These are phyloP conservation scores for Andricus grossulariae DNA, from an alignment of 1,140 invertebrate species.

Conservation along the genomic window DNA sequence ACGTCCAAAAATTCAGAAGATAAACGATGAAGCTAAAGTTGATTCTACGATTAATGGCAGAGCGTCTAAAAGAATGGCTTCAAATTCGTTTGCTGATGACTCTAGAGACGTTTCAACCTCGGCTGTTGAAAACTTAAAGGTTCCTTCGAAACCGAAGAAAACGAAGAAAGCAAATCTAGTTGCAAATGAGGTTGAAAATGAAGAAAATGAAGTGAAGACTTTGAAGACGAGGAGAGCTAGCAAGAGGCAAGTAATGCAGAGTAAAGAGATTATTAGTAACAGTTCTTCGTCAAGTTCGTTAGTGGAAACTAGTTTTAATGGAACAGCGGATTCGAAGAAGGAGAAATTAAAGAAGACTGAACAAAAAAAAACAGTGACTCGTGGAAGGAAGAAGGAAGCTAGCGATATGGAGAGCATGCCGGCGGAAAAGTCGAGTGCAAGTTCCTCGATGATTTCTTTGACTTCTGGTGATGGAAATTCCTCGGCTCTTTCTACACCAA, in stretches of 20 bases:
- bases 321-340: neutral
- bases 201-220: neutral
- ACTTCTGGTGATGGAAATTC: neutral
- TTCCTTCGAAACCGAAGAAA: neutral
- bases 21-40: neutral
- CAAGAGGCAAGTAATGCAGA: neutral
- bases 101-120: neutral
- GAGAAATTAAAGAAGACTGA: neutral
- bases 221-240: neutral
- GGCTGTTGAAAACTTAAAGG: neutral
- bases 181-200: neutral
- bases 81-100: neutral
- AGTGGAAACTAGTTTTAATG: neutral
- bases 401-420: neutral
- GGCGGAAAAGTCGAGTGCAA: neutral
- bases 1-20: neutral
- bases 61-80: neutral
- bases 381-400: constrained; percentile 9
- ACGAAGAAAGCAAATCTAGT: neutral
- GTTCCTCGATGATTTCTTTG: neutral
- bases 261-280: neutral
- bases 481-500: constrained; percentile 23
- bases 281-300: neutral
- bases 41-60: neutral
- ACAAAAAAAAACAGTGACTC: neutral